Evolutionary conservation across 2,888 invertebrate species (phyloP), one percentile per base, ranked within the genome.

Genomic region (Sesia bembeciformis): DNA sequence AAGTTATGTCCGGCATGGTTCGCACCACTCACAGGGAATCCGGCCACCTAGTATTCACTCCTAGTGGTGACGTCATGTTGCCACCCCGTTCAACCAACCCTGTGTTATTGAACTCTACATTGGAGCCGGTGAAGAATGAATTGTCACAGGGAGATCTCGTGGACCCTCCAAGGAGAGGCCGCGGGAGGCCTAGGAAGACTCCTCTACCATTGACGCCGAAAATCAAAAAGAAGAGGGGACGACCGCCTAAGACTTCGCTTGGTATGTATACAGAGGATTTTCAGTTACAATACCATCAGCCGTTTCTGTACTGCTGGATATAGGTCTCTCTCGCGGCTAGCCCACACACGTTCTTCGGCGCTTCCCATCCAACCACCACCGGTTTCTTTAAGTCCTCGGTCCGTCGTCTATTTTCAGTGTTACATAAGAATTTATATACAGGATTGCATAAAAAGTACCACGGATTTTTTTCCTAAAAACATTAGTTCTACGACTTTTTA

Each of bases 151-250:
- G 6, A 66, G 78, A 67, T 53, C 58, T 80, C 40, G 59, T 78
- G 40, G 82, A 84, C 54, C 87, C 86, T 1, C 83, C 84, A 4
- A 78, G 91, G n/a, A 72, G 84, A 49, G 84, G 81, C 0, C 73
- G 91, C 49, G 91, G 91, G 0, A 61, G 91, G 0, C 91, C 91
- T 0, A 72, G 91, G 59, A 92, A 92, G 76, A 90, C 90, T 4
- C 91, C 91, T 4, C 66, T 90, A 59, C 88, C 88, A 0, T 66
- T 86, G 40, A 83, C 84, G 42, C 87, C 88, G 5, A 84, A 87
- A 70, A 81, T 88, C 58, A 89, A 89, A 74, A 88, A 88, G 69
- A 76, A 78, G 65, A 63, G 88, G 7, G 89, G 89, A 3, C 81
- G 89, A 4, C 89, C 90, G 59, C 90, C 90, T 4, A 90, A 90